phyloP scores from a whole-genome alignment of 2,888 invertebrate genomes.

The Linyphia triangularis region DNA sequence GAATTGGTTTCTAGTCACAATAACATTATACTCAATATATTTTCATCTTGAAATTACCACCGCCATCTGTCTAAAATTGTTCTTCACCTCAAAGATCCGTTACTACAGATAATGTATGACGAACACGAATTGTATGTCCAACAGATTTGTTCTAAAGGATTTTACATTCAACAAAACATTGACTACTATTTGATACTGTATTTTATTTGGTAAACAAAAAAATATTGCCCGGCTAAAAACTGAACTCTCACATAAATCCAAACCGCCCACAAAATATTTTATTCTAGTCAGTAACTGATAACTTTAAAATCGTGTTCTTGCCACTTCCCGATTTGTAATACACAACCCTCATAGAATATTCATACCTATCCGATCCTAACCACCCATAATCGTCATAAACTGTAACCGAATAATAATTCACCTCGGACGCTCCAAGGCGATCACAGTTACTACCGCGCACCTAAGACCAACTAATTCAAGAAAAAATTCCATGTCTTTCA shows the following conservation, averaged over 20 bases:
- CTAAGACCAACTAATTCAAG: slow-evolving; percentile 34
- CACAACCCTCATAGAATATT: slow-evolving; percentile 20
- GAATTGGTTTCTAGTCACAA: no score
- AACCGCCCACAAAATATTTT: neutral
- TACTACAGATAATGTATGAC: no score
- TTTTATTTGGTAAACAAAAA: neutral
- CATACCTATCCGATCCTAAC: slow-evolving; percentile 1
- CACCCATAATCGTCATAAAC: neutral
- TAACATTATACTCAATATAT: no score
- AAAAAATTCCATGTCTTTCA: slow-evolving; percentile 20
- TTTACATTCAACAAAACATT: no score
- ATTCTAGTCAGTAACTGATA: neutral
- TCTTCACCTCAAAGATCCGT: no score
- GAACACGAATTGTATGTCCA: no score
- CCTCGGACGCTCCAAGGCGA: neutral
- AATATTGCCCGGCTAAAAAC: no score
- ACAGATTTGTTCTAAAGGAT: no score
- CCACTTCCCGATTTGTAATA: slow-evolving; percentile 8
- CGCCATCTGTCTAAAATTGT: no score
- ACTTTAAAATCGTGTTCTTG: neutral
- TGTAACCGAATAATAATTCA: slow-evolving; percentile 3
- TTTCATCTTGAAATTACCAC: no score
- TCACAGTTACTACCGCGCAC: neutral
- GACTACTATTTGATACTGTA: no score
- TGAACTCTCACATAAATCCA: no score